These are phyloP conservation scores for Chiloscyllium punctatum DNA, from an alignment of 2,797 vertebrate genomes.

Conservation along the genomic window DNA sequence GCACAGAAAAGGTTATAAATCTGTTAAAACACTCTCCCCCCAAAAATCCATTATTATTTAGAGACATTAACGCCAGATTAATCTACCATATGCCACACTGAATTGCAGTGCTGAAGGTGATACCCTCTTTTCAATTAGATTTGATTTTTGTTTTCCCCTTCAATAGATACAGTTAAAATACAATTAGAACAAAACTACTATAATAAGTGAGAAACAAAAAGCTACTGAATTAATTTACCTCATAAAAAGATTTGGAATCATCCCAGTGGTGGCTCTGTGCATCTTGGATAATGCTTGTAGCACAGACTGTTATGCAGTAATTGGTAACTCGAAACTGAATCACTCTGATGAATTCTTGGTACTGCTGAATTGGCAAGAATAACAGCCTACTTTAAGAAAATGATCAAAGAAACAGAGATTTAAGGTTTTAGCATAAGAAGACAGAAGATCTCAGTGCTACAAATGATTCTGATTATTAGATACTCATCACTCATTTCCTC, in stretches of 20 bases:
- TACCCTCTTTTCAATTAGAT: neutral
- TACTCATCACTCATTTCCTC: slow-evolving; percentile 67
- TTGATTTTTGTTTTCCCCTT: neutral
- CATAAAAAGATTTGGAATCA: slow-evolving; percentile 86
- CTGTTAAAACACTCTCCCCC: neutral
- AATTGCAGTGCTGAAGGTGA: neutral
- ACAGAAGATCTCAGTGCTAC: slow-evolving; percentile 57
- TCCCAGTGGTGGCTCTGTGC: slow-evolving; percentile 89
- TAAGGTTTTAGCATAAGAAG: slow-evolving; percentile 54
- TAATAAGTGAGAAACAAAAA: slow-evolving; percentile 46
- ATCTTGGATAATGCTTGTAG: slow-evolving; percentile 83
- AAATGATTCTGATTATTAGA: slow-evolving; percentile 71
- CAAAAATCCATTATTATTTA: neutral
- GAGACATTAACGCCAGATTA: neutral
- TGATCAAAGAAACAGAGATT: slow-evolving; percentile 59
- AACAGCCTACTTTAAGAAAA: slow-evolving; percentile 66
- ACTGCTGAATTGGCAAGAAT: slow-evolving; percentile 74
- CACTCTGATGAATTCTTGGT: slow-evolving; percentile 67
- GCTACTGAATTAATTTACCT: slow-evolving; percentile 66
- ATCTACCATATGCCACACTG: neutral
- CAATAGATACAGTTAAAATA: neutral
- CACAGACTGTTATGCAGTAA: slow-evolving; percentile 80
- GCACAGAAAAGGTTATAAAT: neutral
- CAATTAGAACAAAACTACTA: slow-evolving; percentile 49
- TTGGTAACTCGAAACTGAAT: slow-evolving; percentile 75